phyloP scores from a whole-genome alignment of 2,113 vertebrate species.

The Hiodon alosoides region DNA sequence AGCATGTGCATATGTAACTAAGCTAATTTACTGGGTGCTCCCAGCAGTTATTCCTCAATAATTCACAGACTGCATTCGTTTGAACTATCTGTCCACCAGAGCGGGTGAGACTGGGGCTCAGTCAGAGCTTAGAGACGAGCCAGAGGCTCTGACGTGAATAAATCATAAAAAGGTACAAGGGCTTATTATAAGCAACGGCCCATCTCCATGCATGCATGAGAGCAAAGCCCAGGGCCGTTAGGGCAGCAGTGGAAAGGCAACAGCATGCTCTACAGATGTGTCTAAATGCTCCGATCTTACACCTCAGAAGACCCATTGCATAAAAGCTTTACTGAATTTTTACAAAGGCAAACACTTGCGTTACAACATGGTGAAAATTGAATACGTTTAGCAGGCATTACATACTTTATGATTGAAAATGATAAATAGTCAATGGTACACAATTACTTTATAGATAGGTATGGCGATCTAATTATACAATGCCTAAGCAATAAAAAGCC shows the following conservation, averaged over 20 bases:
- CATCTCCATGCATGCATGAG: conserved; percentile 50
- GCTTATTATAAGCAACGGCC: conserved; percentile 37
- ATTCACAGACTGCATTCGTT: conserved; percentile 61
- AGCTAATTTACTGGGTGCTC: conserved; percentile 65
- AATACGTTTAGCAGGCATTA: too few relatives aligned
- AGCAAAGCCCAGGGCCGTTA: background rate
- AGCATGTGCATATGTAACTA: conserved; percentile 63
- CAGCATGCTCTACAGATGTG: conserved; percentile 61
- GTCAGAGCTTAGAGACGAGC: conserved; percentile 54
- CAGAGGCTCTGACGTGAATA: conserved; percentile 52
- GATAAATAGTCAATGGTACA: too few relatives aligned
- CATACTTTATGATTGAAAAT: too few relatives aligned
- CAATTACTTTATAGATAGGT: too few relatives aligned
- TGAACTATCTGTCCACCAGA: conserved; percentile 57
- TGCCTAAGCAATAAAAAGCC: too few relatives aligned
- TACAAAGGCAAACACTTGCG: too few relatives aligned
- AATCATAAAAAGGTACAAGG: conserved; percentile 68
- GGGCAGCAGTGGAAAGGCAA: conserved; percentile 57
- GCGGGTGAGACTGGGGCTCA: conserved; percentile 45
- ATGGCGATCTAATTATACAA: too few relatives aligned
- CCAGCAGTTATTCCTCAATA: conserved; percentile 57
- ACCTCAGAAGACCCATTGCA: too few relatives aligned
- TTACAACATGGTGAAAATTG: too few relatives aligned
- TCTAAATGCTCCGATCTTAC: too few relatives aligned
- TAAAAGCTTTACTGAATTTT: too few relatives aligned